phyloP scores from a whole-genome alignment of 2,113 vertebrate genomes.

The Pipra filicauda region DNA sequence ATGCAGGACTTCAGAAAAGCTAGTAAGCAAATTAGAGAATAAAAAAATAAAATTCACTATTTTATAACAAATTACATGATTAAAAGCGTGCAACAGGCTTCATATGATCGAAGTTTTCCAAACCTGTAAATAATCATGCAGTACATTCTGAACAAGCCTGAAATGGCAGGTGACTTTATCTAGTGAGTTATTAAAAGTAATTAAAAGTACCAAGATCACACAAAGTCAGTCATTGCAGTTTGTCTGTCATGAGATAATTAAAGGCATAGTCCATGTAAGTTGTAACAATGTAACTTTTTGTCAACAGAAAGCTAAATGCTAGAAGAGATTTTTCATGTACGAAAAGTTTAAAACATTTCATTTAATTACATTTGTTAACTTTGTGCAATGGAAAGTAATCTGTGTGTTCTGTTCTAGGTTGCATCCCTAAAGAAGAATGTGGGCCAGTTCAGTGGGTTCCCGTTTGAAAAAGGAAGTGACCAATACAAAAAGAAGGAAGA shows the following conservation, averaged over 20 bases:
- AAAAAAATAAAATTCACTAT: neutral
- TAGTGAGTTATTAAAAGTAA: neutral
- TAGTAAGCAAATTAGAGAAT: neutral
- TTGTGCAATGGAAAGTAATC: neutral
- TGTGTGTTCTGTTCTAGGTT: slow-evolving; percentile 73
- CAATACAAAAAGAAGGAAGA: slow-evolving; percentile 89
- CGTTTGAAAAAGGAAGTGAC: slow-evolving; percentile 87
- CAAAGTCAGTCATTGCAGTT: neutral
- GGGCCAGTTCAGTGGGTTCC: slow-evolving; percentile 92
- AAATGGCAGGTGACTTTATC: neutral
- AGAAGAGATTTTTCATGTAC: neutral
- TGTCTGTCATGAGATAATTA: neutral
- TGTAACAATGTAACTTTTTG: neutral
- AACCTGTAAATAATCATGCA: neutral
- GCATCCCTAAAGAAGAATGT: slow-evolving; percentile 91
- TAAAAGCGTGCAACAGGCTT: neutral
- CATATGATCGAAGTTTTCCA: neutral
- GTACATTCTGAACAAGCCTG: neutral
- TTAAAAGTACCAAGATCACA: neutral
- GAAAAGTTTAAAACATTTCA: neutral
- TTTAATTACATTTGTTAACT: too few species aligned
- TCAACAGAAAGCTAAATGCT: neutral
- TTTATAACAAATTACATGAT: neutral
- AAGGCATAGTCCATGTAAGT: neutral
- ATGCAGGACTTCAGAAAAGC: neutral